Conservation (phyloP, 2,113 vertebrate genomes). For the Riparia riparia region DNA sequence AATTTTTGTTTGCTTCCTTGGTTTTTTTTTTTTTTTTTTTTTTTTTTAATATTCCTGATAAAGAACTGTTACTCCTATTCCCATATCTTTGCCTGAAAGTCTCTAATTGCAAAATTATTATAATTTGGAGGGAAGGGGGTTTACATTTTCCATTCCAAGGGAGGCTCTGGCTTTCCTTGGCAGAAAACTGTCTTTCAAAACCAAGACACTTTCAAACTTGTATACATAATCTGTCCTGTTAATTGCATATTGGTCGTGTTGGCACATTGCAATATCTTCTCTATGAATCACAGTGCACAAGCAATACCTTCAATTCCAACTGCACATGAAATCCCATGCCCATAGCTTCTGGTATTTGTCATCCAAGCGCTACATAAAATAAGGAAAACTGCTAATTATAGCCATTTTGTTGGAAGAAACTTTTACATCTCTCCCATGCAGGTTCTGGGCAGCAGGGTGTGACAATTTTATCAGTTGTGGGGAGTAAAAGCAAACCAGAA, state of each 20-base stretch:
- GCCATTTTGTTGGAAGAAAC: background rate
- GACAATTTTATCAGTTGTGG: background rate
- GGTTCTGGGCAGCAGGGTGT: accelerated
- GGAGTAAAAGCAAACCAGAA: background rate
- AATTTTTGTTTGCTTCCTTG: too few species aligned
- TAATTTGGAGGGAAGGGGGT: too few species aligned
- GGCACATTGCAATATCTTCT: background rate
- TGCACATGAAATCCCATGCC: background rate
- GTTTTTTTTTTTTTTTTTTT: too few species aligned
- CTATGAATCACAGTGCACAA: background rate
- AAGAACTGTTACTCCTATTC: too few species aligned
- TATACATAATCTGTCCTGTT: background rate
- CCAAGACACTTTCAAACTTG: background rate
- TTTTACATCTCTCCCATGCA: background rate
- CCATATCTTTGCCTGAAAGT: too few species aligned
- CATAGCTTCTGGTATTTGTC: background rate
- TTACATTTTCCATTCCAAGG: too few species aligned
- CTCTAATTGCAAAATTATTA: too few species aligned
- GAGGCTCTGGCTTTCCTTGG: too few species aligned
- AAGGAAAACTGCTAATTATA: background rate
- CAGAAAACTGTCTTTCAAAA: too few species aligned
- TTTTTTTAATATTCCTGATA: too few species aligned
- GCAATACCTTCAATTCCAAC: background rate
- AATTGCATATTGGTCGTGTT: background rate
- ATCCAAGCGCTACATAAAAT: background rate